Conservation (phyloP, 2,888 invertebrate genomes). For the Lasioglossum lativentre region DNA sequence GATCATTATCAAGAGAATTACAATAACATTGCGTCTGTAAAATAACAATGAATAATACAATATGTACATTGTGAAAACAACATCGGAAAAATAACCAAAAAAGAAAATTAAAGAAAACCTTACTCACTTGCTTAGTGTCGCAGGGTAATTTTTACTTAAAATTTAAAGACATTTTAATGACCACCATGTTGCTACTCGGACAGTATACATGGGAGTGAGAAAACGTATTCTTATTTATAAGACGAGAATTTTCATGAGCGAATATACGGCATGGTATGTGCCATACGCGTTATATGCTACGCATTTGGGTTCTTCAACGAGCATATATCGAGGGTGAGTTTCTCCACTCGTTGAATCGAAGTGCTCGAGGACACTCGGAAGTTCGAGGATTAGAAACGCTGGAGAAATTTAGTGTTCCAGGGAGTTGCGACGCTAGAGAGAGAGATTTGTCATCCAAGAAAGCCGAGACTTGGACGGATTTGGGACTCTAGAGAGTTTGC, state of each 20-base stretch:
- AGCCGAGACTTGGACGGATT: neutral
- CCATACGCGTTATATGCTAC: neutral
- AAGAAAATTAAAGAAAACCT: too few relatives aligned
- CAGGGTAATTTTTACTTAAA: too few relatives aligned
- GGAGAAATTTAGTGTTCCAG: neutral
- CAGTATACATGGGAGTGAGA: too few relatives aligned
- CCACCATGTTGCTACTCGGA: too few relatives aligned
- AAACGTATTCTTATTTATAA: neutral
- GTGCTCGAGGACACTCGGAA: neutral
- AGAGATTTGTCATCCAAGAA: constrained; percentile 1
- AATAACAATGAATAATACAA: too few relatives aligned
- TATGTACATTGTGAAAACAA: too few relatives aligned
- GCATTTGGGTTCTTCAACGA: neutral
- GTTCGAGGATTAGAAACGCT: neutral
- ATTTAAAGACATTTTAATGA: too few relatives aligned
- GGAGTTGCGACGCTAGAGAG: neutral
- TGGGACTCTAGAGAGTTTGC: neutral
- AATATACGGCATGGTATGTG: neutral
- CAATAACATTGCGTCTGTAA: too few relatives aligned
- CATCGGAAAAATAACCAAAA: too few relatives aligned
- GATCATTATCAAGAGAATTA: too few relatives aligned
- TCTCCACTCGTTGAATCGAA: neutral
- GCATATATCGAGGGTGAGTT: neutral
- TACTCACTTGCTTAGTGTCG: too few relatives aligned
- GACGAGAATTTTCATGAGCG: neutral